These are phyloP conservation scores for Adoxophyes honmai DNA, from an alignment of 1,140 invertebrate genomes.

Conservation along the genomic window DNA sequence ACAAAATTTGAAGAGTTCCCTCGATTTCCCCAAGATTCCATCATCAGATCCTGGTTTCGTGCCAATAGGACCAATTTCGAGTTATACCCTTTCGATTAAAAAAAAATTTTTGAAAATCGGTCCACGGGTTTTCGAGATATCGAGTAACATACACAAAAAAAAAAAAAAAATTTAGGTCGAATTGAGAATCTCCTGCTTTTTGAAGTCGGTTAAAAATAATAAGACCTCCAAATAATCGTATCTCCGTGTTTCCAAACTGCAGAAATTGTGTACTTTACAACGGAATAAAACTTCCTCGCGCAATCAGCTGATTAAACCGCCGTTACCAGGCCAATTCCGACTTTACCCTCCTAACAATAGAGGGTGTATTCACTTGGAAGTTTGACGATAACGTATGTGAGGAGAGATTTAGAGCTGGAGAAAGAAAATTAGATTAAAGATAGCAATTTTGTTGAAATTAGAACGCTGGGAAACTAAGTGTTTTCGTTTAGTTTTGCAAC, in stretches of 20 bases:
- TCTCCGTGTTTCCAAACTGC: conserved; percentile 20
- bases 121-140: no score
- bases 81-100: no score
- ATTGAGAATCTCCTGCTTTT: no score
- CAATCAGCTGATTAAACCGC: conserved; percentile 44
- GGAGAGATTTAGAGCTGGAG: conserved; percentile 1
- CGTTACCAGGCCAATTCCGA: conserved; percentile 16
- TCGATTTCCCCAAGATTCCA: no score
- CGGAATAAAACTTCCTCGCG: conserved; percentile 35
- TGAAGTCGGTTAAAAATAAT: no score
- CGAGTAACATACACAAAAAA: no score
- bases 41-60: no score
- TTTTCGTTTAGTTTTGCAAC: neutral
- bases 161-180: no score
- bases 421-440: conserved; percentile 16
- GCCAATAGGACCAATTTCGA: no score
- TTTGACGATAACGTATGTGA: conserved; percentile 10
- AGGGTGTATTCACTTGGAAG: conserved; percentile 17
- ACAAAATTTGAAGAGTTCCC: no score
- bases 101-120: no score
- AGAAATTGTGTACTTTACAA: conserved; percentile 33
- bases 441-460: conserved; percentile 13
- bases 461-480: conserved; percentile 1
- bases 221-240: neutral
- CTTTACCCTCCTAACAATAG: conserved; percentile 16